Evolutionary conservation across 2,888 invertebrate genomes (phyloP).

Genomic region (Andrena minutula): DNA sequence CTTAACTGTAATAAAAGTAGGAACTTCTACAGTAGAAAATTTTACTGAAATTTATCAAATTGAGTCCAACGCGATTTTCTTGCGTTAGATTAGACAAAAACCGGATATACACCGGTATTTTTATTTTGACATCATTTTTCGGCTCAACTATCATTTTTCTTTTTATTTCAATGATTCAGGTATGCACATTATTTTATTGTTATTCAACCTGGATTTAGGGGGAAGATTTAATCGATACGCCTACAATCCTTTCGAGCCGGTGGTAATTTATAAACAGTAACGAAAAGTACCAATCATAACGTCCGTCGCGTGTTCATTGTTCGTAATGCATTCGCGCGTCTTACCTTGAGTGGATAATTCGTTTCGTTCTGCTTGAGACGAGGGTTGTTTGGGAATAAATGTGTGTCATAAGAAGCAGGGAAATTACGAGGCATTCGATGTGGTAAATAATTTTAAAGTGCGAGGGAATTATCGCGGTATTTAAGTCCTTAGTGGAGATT

Average conservation of each 20-base stretch:
- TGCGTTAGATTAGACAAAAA: neutral
- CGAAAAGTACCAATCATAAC: constrained; percentile 23
- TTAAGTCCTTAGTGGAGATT: neutral
- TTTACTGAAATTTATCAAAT: neutral
- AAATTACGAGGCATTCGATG: neutral
- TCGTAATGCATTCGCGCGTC: constrained; percentile 55
- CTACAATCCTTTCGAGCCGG: neutral
- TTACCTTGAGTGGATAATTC: constrained; percentile 51
- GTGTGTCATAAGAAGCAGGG: neutral
- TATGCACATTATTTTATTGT: neutral
- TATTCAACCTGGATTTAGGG: neutral
- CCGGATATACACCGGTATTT: constrained; percentile 2
- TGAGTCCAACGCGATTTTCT: neutral
- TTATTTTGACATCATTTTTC: neutral
- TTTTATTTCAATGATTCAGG: neutral
- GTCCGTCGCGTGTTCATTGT: constrained; percentile 50
- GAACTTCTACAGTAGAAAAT: neutral
- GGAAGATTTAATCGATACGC: neutral
- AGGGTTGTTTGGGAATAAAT: neutral
- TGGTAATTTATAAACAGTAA: constrained; percentile 13
- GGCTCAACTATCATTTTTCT: neutral
- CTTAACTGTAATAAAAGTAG: neutral
- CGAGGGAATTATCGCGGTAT: neutral
- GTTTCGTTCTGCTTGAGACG: constrained; percentile 12
- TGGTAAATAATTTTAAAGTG: too few relatives aligned